Evolutionary conservation across 2,113 vertebrate genomes (phyloP).

Genomic region (Rhadina sibilatrix): DNA sequence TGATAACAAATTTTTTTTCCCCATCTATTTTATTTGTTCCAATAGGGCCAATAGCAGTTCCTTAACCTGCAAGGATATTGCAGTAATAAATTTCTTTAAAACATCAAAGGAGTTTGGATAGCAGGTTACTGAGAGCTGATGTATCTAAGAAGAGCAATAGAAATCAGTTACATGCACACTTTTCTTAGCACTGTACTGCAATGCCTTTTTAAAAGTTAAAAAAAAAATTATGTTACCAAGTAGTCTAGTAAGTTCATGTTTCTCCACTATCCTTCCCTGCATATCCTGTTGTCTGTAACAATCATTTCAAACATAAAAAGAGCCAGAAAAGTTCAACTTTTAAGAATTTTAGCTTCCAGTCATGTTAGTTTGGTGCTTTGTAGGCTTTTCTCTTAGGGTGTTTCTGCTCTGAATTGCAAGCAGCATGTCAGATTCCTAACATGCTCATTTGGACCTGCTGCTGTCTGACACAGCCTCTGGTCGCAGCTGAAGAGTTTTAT

Average conservation of each 20-base stretch:
- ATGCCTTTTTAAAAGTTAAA: not conserved
- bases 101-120: not conserved
- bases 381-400: not conserved
- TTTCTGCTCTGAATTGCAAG: not conserved
- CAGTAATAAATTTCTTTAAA: not conserved
- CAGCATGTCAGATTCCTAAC: not conserved
- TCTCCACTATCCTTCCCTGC: not conserved
- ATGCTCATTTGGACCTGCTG: not conserved
- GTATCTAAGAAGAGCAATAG: not conserved
- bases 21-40: not conserved
- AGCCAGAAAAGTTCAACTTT: not conserved
- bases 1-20: not conserved
- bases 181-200: not conserved
- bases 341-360: not conserved
- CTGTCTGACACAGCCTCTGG: not conserved
- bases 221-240: not conserved
- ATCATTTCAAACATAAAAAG: not conserved
- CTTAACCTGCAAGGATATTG: not conserved
- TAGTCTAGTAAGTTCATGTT: not conserved
- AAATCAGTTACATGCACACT: not conserved
- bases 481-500: not conserved
- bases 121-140: not conserved
- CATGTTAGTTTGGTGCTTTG: not conserved
- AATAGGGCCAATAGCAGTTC: not conserved
- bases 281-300: not conserved